Evolutionary conservation across 2,888 invertebrate species (phyloP).

Genomic region (Xanthorhoe designata): DNA sequence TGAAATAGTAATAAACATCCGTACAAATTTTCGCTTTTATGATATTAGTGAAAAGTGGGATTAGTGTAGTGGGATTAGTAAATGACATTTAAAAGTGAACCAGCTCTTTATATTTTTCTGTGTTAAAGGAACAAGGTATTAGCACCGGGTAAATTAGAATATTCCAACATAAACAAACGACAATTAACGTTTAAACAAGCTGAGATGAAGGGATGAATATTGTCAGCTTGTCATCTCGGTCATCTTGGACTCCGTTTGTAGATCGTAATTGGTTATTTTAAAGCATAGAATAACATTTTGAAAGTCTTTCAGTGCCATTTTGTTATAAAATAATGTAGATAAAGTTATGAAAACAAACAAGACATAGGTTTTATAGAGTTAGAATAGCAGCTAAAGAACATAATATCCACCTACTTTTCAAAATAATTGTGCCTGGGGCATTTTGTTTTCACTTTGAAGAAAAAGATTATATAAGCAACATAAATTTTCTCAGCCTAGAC

Average conservation of each 20-base stretch:
- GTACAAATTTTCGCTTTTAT: too few relatives aligned
- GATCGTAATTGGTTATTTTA: conserved; percentile 46
- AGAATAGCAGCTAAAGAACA: too few relatives aligned
- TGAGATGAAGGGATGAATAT: conserved; percentile 69
- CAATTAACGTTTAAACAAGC: conserved; percentile 77
- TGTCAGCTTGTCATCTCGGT: conserved; percentile 69
- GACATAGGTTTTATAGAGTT: too few relatives aligned
- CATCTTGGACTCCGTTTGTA: conserved; percentile 55
- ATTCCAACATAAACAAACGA: conserved; percentile 77
- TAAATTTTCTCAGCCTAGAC: too few relatives aligned
- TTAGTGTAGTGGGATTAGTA: too few relatives aligned
- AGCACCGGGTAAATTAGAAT: conserved; percentile 74
- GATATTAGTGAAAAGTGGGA: too few relatives aligned
- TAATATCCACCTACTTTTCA: too few relatives aligned
- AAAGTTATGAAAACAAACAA: too few relatives aligned
- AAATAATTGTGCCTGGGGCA: too few relatives aligned
- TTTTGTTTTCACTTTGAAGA: too few relatives aligned
- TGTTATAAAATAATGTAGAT: background rate
- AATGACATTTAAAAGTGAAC: background rate
- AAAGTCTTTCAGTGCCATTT: background rate
- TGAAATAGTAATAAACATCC: too few relatives aligned
- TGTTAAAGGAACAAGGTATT: conserved; percentile 60
- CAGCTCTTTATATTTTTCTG: conserved; percentile 13
- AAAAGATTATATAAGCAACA: too few relatives aligned
- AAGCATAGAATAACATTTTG: background rate